phyloP scores from a whole-genome alignment of 1,140 invertebrate genomes.

The Trichogramma pretiosum region DNA sequence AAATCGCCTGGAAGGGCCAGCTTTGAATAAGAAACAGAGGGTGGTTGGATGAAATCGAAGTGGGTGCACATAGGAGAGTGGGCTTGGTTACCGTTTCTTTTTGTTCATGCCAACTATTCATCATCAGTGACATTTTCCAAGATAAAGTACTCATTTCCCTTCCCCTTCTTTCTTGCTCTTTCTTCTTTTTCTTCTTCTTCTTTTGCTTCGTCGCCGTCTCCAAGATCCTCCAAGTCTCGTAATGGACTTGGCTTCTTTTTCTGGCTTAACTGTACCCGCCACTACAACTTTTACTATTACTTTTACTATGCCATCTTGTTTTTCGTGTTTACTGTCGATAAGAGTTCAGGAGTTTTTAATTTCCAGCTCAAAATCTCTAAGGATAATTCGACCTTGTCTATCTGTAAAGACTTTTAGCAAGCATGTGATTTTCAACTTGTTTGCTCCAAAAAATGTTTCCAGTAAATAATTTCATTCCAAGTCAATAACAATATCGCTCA shows the following conservation, averaged over 20 bases:
- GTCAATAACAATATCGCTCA: too few species aligned
- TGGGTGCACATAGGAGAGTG: slow-evolving; percentile 18
- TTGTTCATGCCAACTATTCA: slow-evolving; percentile 48
- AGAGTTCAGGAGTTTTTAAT: slow-evolving; percentile 30
- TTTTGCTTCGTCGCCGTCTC: too few species aligned
- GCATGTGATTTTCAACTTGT: too few species aligned
- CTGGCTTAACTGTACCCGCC: too few species aligned
- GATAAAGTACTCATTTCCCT: slow-evolving; percentile 31
- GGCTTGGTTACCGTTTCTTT: slow-evolving; percentile 42
- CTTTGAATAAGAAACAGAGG: slow-evolving; percentile 15
- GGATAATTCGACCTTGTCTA: slow-evolving; percentile 19
- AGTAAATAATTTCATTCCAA: too few species aligned
- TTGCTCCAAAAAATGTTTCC: too few species aligned
- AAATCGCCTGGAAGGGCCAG: too few species aligned
- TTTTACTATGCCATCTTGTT: neutral
- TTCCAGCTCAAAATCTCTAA: slow-evolving; percentile 21
- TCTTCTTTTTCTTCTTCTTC: slow-evolving; percentile 13
- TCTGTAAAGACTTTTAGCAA: too few species aligned
- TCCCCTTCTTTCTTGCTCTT: slow-evolving; percentile 21
- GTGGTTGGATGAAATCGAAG: slow-evolving; percentile 28
- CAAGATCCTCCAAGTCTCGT: slow-evolving; percentile 30
- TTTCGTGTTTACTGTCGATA: slow-evolving; percentile 16
- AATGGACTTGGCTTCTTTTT: too few species aligned
- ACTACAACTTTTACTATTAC: slow-evolving; percentile 5
- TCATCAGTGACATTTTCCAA: slow-evolving; percentile 46